Percentiles rank a stretch among this genome's conserved stretches.
phyloP scores from a whole-genome alignment of 2,113 vertebrate genomes.

The Anguilla japonica region DNA sequence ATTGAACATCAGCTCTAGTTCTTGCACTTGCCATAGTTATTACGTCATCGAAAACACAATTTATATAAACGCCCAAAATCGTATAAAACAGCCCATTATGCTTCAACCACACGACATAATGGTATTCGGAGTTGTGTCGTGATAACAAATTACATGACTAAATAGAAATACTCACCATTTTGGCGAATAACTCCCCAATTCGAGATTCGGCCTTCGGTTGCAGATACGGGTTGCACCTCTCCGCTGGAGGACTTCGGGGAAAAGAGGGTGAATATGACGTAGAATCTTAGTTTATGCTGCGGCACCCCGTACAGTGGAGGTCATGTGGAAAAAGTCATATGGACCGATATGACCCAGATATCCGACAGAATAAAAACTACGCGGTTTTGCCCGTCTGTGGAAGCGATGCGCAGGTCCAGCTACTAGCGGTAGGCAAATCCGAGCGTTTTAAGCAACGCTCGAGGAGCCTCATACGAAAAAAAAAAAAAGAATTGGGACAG shows the following conservation, averaged over 20 bases:
- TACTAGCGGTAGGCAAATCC: not conserved
- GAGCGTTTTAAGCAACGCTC: not conserved
- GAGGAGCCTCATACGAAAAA: not conserved
- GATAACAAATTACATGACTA: not conserved
- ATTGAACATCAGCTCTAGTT: not conserved
- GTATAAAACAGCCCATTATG: not conserved
- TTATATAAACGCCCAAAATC: not conserved
- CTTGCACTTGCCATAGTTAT: constrained; percentile 21
- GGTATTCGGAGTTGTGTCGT: not conserved
- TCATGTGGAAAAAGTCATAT: constrained; percentile 52
- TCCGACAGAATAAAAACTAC: not conserved
- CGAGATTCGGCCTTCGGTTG: constrained; percentile 37
- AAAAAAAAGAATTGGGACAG: too few relatives aligned
- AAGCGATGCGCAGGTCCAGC: not conserved
- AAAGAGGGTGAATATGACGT: constrained; percentile 51
- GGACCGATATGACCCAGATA: constrained; percentile 26
- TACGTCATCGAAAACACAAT: constrained; percentile 39
- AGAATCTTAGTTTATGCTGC: constrained; percentile 47
- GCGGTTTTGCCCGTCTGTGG: not conserved
- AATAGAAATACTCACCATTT: constrained; percentile 43
- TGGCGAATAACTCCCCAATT: constrained; percentile 43
- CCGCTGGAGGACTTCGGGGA: constrained; percentile 38
- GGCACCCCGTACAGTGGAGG: constrained; percentile 30
- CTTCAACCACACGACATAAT: not conserved
- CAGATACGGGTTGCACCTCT: constrained; percentile 36